Evolutionary conservation across 2,888 invertebrate genomes (phyloP), one percentile per base, ranked within the genome.

Genomic region (Cynaeus angustus): DNA sequence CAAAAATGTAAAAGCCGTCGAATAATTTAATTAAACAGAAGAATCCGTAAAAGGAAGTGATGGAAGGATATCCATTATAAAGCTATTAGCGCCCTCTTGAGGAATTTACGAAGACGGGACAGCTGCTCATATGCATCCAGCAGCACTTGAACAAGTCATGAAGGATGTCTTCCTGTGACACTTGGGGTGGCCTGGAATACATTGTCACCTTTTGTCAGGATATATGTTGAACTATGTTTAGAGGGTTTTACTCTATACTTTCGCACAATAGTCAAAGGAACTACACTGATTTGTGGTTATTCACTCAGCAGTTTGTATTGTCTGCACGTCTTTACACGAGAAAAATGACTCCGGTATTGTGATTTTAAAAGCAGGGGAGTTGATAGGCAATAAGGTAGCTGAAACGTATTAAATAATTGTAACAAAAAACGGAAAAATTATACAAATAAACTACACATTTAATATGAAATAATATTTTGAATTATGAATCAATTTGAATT

Each of bases 61-160:
- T 56, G 72, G 72, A 56, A 74, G 74, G 75, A 72, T 72, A 68
- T 71, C 69, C 73, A 75, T 71, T 75, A 74, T 73, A 75, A 75
- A 75, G 72, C 75, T 74, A 75, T 75, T 75, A 75, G 75, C 74
- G 75, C 72, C 73, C 74, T 73, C 75, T 74, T 70, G 75, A 73
- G 74, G 75, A 75, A 75, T 75, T 75, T 73, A 64, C 71, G 68
- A 71, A 64, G 65, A 64, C 38, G 59, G 38, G 59, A 50, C 72
- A 72, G 70, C 70, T 71, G 72, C 62, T 62, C 21, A 56, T 13
- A 55, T 59, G 48, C 12, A 70, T 58, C 33, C 28, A 26, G 21
- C 52, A 66, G 16, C 72, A 72, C 72, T 72, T 64, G 64, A 58
- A 55, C 16, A 26, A 55, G 50, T 70, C 70, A 71, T 74, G 74